These are phyloP conservation scores for Drosophila crucigera DNA, from an alignment of 2,888 invertebrate genomes.

Conservation along the genomic window DNA sequence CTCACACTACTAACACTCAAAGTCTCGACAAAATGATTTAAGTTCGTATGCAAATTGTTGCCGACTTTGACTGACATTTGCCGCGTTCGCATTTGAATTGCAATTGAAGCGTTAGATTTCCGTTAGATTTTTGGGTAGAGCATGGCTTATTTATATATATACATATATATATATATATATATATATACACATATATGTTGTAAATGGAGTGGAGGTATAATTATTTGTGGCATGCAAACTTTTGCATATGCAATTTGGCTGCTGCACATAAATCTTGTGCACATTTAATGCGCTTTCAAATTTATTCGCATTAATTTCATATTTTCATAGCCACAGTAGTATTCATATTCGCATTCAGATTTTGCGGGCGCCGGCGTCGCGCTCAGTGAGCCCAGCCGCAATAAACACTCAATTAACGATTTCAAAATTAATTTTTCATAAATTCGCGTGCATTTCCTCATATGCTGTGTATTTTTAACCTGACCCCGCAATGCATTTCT, in stretches of 20 bases:
- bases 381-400: slow-evolving; percentile 70
- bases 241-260: slow-evolving; percentile 54
- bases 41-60: slow-evolving; percentile 81
- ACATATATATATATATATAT: not conserved
- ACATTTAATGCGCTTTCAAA: slow-evolving; percentile 65
- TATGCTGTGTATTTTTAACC: slow-evolving; percentile 62
- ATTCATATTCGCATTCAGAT: slow-evolving; percentile 8
- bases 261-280: slow-evolving; percentile 66
- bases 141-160: not conserved
- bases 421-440: slow-evolving; percentile 83
- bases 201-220: slow-evolving; percentile 15
- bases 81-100: slow-evolving; percentile 62
- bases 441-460: slow-evolving; percentile 74
- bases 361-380: slow-evolving; percentile 51
- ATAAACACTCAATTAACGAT: slow-evolving; percentile 84
- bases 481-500: slow-evolving; percentile 35
- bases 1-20: slow-evolving; percentile 41
- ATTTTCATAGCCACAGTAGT: slow-evolving; percentile 45
- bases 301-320: slow-evolving; percentile 63
- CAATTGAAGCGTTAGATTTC: slow-evolving; percentile 43
- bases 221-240: slow-evolving; percentile 33
- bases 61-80: slow-evolving; percentile 81
- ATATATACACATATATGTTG: not conserved
- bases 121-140: slow-evolving; percentile 16
- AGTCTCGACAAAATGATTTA: slow-evolving; percentile 81